Evolutionary conservation across 2,113 vertebrate species (phyloP).

Genomic region (Silurus meridionalis): DNA sequence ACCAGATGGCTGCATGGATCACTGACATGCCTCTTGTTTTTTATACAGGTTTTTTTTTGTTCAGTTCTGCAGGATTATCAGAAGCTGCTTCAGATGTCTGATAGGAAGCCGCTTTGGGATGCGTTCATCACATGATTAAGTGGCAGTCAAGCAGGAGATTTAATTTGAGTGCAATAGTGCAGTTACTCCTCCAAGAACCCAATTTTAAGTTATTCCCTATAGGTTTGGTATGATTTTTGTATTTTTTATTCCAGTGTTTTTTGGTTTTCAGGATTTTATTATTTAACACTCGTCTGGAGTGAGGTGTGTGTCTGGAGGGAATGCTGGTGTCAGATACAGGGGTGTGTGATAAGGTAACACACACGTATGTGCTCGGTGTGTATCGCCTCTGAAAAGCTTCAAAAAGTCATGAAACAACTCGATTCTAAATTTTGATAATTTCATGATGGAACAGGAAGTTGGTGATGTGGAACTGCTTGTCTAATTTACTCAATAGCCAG

Average conservation of each 20-base stretch:
- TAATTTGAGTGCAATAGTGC: conserved; percentile 35
- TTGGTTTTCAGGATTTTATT: neutral
- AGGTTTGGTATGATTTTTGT: neutral
- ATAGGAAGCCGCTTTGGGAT: conserved; percentile 26
- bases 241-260: neutral
- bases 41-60: neutral
- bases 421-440: neutral
- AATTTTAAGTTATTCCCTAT: neutral
- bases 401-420: neutral
- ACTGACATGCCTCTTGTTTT: neutral
- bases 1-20: conserved; percentile 9
- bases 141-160: conserved; percentile 45
- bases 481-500: neutral
- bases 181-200: conserved; percentile 47
- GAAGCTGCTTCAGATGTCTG: conserved; percentile 31
- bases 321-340: neutral
- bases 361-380: neutral
- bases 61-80: neutral
- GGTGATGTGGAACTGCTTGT: neutral
- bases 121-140: conserved; percentile 38
- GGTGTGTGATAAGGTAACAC: conserved; percentile 1
- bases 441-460: neutral
- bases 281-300: neutral
- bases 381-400: neutral
- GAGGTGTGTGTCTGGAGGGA: neutral